These are phyloP conservation scores for Corythucha ciliata DNA, from an alignment of 2,888 invertebrate species.

Conservation along the genomic window DNA sequence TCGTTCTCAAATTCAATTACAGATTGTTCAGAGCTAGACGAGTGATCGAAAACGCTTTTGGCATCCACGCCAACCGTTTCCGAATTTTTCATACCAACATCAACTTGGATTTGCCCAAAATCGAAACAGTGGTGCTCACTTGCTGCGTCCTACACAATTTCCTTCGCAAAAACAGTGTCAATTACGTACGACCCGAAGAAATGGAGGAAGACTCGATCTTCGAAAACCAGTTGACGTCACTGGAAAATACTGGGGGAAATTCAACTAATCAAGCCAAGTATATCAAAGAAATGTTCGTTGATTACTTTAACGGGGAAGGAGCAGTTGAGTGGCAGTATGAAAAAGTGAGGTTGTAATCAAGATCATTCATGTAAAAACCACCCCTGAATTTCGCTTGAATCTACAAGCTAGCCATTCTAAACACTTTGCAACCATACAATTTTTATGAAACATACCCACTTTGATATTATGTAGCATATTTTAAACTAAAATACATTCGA, in stretches of 20 bases:
- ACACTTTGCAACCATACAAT: too few species aligned
- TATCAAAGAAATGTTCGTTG: constrained; percentile 23
- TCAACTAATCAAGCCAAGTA: constrained; percentile 16
- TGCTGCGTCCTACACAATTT: constrained; percentile 24
- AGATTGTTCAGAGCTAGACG: constrained; percentile 22
- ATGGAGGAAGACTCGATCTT: constrained; percentile 8
- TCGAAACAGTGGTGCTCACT: constrained; percentile 16
- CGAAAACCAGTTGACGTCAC: constrained; percentile 11
- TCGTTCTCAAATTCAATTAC: too few species aligned
- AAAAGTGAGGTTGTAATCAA: constrained; percentile 2
- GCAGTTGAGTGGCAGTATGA: constrained; percentile 28
- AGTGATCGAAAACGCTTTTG: constrained; percentile 19
- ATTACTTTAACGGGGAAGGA: constrained; percentile 27
- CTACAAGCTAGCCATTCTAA: too few species aligned
- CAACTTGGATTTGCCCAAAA: constrained; percentile 16
- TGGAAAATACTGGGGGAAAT: constrained; percentile 5
- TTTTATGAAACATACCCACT: too few species aligned
- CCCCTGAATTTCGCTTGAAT: too few species aligned
- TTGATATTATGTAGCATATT: too few species aligned
- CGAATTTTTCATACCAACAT: constrained; percentile 17
- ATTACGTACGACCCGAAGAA: constrained; percentile 3
- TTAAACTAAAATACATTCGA: too few species aligned
- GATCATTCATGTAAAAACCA: too few species aligned
- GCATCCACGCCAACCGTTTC: constrained; percentile 14
- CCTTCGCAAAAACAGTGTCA: constrained; percentile 16